Percentiles rank a stretch among this genome's conserved stretches.
These are phyloP conservation scores for Coreius guichenoti DNA, from an alignment of 2,797 vertebrate species.

Conservation along the genomic window DNA sequence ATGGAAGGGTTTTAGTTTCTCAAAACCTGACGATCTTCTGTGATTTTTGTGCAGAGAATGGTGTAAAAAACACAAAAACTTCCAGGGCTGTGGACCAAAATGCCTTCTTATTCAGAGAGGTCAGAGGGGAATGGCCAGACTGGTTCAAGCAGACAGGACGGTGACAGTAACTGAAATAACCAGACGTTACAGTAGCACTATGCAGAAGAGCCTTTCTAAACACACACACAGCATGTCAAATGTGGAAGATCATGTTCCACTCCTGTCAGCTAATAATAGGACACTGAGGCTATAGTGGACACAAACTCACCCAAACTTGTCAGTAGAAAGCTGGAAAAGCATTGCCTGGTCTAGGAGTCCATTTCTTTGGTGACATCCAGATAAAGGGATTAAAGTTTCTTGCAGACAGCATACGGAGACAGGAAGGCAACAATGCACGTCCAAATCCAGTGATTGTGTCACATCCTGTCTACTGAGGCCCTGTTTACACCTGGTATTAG, in stretches of 20 bases:
- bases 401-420: neutral
- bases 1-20: neutral
- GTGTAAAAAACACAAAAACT: neutral
- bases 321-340: neutral
- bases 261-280: constrained; percentile 30
- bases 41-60: neutral
- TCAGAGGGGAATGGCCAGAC: constrained; percentile 1
- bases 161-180: constrained; percentile 17
- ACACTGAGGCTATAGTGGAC: neutral
- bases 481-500: neutral
- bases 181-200: neutral
- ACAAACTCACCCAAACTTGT: neutral
- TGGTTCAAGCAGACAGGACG: neutral
- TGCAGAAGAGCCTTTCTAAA: neutral
- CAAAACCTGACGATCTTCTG: neutral
- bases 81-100: constrained; percentile 15
- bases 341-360: neutral
- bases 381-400: constrained; percentile 18
- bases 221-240: constrained; percentile 12
- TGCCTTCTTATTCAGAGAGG: constrained; percentile 1
- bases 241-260: neutral
- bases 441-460: neutral
- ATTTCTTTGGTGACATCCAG: neutral
- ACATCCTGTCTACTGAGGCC: too few species aligned
- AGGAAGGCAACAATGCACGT: too few species aligned